phyloP scores from a whole-genome alignment of 2,797 vertebrate species.

The Artibeus jamaicensis region DNA sequence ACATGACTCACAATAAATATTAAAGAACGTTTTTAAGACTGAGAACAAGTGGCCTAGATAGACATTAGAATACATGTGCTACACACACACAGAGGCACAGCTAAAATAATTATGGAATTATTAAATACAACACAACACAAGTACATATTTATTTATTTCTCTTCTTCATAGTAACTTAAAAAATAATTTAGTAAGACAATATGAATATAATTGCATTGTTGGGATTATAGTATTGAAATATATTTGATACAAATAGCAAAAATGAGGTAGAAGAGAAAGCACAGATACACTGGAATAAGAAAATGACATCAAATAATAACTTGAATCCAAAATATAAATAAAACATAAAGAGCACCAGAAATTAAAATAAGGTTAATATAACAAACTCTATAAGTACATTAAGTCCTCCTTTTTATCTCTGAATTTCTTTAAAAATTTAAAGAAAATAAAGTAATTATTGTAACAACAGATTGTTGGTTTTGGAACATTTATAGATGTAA shows the following conservation, averaged over 20 bases:
- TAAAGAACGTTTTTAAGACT: background rate
- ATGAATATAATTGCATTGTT: background rate
- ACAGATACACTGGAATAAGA: background rate
- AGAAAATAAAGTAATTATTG: background rate
- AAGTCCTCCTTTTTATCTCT: background rate
- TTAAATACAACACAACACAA: background rate
- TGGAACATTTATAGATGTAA: background rate
- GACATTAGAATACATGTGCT: background rate
- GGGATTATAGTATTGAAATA: background rate
- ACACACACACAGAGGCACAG: background rate
- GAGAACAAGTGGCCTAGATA: background rate
- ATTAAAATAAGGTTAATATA: background rate
- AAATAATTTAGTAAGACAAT: background rate
- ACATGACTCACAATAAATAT: background rate
- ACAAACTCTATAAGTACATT: background rate
- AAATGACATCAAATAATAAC: background rate
- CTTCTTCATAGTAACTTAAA: background rate
- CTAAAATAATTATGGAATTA: background rate
- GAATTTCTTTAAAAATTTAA: background rate
- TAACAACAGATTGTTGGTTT: background rate
- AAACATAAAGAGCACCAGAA: background rate
- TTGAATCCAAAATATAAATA: background rate
- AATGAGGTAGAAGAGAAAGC: background rate
- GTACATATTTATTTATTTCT: background rate
- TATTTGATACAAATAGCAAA: background rate